These are phyloP conservation scores for Flabesymbios commensalis DNA, from an alignment of 2,888 invertebrate species.

Conservation along the genomic window DNA sequence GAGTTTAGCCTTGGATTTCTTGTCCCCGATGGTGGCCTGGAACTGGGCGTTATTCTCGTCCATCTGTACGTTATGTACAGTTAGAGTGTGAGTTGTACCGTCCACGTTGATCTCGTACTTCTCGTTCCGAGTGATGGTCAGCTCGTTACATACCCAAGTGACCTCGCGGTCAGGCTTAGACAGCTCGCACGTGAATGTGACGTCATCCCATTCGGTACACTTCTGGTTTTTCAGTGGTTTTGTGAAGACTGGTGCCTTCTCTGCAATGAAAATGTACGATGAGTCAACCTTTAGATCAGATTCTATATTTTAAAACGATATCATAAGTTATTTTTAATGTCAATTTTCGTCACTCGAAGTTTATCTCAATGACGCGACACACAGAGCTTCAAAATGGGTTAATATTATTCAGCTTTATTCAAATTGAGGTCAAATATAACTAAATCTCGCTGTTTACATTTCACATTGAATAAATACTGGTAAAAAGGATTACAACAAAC, in stretches of 20 bases:
- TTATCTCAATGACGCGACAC: no score
- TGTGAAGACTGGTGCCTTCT: constrained; percentile 45
- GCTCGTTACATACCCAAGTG: constrained; percentile 54
- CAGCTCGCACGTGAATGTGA: constrained; percentile 50
- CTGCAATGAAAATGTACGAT: constrained; percentile 35
- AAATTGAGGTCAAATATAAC: no score
- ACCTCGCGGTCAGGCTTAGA: constrained; percentile 46
- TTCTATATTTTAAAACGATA: neutral
- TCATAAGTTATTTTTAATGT: no score
- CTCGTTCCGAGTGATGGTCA: constrained; percentile 42
- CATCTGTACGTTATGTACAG: constrained; percentile 75
- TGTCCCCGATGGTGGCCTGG: constrained; percentile 44
- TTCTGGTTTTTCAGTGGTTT: constrained; percentile 47
- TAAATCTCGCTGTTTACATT: no score
- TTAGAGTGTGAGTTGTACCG: constrained; percentile 70
- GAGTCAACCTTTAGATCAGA: neutral
- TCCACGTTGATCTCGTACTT: constrained; percentile 28
- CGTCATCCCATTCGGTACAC: constrained; percentile 47
- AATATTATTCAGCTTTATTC: no score
- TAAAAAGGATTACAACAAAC: no score
- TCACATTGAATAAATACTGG: no score
- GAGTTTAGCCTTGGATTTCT: constrained; percentile 34
- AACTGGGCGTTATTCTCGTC: constrained; percentile 43
- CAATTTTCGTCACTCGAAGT: no score
- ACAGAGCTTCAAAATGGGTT: no score